Base-by-base conservation (phyloP, 2,888 invertebrate genomes). In the Laothoe populi region DNA sequence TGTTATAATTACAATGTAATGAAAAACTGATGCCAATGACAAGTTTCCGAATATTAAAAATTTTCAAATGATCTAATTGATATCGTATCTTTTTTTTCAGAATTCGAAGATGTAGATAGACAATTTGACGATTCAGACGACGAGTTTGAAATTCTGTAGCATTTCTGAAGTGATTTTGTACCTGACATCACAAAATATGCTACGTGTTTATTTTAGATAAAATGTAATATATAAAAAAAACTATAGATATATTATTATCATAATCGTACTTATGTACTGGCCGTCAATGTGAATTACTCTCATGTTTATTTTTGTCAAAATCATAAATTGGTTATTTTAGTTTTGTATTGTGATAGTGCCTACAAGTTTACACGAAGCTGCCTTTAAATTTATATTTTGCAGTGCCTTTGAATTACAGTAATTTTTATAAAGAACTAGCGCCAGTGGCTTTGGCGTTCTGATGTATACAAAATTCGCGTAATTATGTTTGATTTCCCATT, bases 81-180 rank as follows among this genome's bases (percentile, higher is more conserved):
- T 26, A 23, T 13, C 35, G 23, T 38, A 46, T 44, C 26, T 46
- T 65, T 61, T n/a, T 8, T 94, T 93, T 65, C 93, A 93, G 95
- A 94, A 82, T 94, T 94, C 72, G 95, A 95, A 84, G 93, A 94
- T 66, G 86, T 94, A 53, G 94, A 94, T 66, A 89, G 94, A 75
- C 94, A 94, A 68, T 94, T 94, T 72, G 95, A 95, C 77, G 96
- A 96, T 74, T 97, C 97, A 2, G 97, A 97, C 76, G 96, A 96
- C 71, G 97, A 97, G 78, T 97, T 96, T 82, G 97, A 97, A 90
- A 95, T 97, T 76, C 94, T 97, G 81, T 96, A 95, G 93, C 31
- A 53, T 35, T 35, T 53, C 16, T 16, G 16, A 21, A 94, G 62
- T 62, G 44, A 60, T 59, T 61, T 62, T 61, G 59, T 60, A 61